These are phyloP conservation scores for Lineus longissimus DNA, from an alignment of 1,140 invertebrate species.

Conservation along the genomic window DNA sequence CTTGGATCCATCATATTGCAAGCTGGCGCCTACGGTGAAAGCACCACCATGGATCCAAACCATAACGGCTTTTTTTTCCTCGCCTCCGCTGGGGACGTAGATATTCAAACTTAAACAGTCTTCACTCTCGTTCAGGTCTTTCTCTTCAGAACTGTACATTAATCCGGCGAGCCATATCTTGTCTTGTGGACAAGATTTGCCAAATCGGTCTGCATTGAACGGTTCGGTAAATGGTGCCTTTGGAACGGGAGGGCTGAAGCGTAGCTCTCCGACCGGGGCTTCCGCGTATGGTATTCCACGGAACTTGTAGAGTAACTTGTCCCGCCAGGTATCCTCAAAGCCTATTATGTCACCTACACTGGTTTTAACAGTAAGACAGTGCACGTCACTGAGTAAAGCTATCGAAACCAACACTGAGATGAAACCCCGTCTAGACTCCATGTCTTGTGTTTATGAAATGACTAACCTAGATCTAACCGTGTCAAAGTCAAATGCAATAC, in stretches of 20 bases:
- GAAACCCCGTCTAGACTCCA: no score
- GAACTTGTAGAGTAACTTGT: conserved; percentile 70
- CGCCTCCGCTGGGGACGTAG: conserved; percentile 8
- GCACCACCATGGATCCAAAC: conserved; percentile 29
- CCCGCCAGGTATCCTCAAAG: no score
- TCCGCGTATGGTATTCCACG: conserved; percentile 85
- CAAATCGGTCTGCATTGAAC: conserved; percentile 54
- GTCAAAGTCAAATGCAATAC: no score
- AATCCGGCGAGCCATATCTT: no score
- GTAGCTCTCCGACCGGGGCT: conserved; percentile 78
- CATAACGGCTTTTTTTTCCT: conserved; percentile 16
- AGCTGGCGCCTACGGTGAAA: conserved; percentile 24
- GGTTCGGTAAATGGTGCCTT: conserved; percentile 11
- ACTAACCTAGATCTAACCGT: no score
- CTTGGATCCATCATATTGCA: conserved; percentile 33
- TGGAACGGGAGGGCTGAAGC: conserved; percentile 82
- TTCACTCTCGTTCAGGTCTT: conserved; percentile 46
- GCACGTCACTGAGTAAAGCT: no score
- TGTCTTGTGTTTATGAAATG: no score
- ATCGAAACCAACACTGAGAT: no score
- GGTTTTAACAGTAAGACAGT: no score
- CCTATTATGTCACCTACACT: no score
- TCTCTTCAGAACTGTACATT: no score
- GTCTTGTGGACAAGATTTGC: conserved; percentile 48
- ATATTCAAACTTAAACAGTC: no score